Base-by-base conservation (phyloP, 2,888 invertebrate genomes). In the Idaea aversata region DNA sequence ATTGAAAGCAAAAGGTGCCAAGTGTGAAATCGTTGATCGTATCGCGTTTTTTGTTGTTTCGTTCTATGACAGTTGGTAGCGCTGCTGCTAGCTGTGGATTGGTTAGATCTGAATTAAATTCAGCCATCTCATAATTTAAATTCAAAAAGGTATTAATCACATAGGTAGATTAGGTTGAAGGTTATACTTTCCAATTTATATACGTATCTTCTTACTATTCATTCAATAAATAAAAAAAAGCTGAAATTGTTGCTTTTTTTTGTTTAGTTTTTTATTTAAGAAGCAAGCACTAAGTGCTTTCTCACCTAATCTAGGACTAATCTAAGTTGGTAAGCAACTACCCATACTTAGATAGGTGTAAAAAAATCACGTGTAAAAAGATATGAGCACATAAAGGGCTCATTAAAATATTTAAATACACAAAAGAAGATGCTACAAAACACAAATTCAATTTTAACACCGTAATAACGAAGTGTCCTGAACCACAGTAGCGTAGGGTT, bases 21-120 rank as follows among this genome's bases (percentile, higher is more conserved):
- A 88, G 90, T 89, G 91, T 90, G 87, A 90, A 90, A 90, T 90
- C 84, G 81, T 77, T 81, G 90, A 91, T 90, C 72, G 72, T 90
- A 90, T 90, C 90, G 82, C 47, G 10, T 47, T 47, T 47, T 78
- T 71, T 72, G 76, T 69, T 77, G 76, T 74, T 81, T 75, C 79
- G 74, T 75, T 66, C 60, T 63, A 63, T 66, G 70, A 72, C 73
- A 72, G 70, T 70, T 63, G 64, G 16, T 47, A 47, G 47, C 47
- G 47, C 13, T 35, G 65, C 25, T 25, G 25, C 25, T 2, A 25
- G 34, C 35, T 61, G 25, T 61, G 57, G 60, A 73, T 63, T 65
- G 68, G 68, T 67, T 69, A 63, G 47, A 38, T 58, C 13, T 47
- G 47, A 47, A 47, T 47, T 47, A 47, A 10, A 47, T 13, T 5